Base-by-base conservation (phyloP, 2,113 vertebrate genomes). In the Sebastes fasciatus region DNA sequence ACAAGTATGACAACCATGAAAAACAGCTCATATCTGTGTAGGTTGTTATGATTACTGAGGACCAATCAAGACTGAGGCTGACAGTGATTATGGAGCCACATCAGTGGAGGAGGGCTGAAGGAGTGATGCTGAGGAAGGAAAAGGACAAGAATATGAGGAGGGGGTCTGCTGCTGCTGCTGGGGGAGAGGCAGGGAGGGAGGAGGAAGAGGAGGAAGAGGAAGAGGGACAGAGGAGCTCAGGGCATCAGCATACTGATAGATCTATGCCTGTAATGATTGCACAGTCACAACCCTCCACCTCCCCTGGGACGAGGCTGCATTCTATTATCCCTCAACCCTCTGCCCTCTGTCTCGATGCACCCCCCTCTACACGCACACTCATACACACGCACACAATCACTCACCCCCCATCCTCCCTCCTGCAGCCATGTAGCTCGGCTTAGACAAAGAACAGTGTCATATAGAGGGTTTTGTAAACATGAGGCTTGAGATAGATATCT, bases 231-330 rank as follows among this genome's bases (percentile, higher is more conserved):
- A 81, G 75, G 83, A 84, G 89, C 79, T 86, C 72, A 58, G 82
- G 74, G 88, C 82, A 88, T 91, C 90, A 91, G 78, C 89, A 91
- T 92, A 90, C 91, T 94, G 92, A 95, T 95, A 89, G 91, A 94
- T 94, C 91, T 89, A 92, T 93, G 90, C 84, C 89, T 77, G 85
- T 95, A 96, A 95, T 95, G 95, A 95, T 95, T 95, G 94, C 92
- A 92, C 89, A 92, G 93, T 92, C 95, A 95, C 94, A 94, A 86
- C 88, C 48, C 90, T 82, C 85, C 88, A 86, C 80, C 48, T 92
- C 93, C 87, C 87, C 71, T 64, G 94, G 91, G 94, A 94, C 54
- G 16, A 79, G 19, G 82, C 91, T 88, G 92, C 92, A 91, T 94
- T 95, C 92, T 93, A 94, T 94, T 94, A 94, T 86, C 87, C 71